Conservation (phyloP, 2,888 invertebrate species). For the Panzeria rudis region DNA sequence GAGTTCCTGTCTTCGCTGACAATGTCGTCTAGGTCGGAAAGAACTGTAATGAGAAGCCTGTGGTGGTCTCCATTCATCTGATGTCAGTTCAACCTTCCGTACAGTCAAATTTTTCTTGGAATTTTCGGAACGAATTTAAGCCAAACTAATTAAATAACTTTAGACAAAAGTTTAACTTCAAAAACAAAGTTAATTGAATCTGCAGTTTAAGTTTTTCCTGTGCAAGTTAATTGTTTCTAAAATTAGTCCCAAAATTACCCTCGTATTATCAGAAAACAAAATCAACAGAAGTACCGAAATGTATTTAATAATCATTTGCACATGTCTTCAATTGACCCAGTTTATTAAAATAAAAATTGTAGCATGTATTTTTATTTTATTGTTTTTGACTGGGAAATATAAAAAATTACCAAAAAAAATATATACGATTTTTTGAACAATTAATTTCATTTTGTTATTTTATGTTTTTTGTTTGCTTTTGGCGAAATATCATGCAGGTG, state of each 20-base stretch:
- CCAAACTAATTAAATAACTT: too few relatives aligned
- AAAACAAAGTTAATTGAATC: too few relatives aligned
- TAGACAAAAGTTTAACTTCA: too few relatives aligned
- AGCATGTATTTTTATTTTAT: conserved; percentile 34
- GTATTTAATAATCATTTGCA: conserved; percentile 58
- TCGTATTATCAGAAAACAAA: not conserved
- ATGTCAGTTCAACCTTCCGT: too few relatives aligned
- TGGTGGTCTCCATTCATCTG: too few relatives aligned
- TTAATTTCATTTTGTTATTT: conserved; percentile 37
- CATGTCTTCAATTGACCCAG: conserved; percentile 72
- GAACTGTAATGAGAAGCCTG: too few relatives aligned
- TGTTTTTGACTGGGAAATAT: conserved; percentile 37
- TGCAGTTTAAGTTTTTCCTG: too few relatives aligned
- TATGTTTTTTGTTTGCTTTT: conserved; percentile 21
- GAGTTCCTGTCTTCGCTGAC: too few relatives aligned
- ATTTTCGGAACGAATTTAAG: too few relatives aligned
- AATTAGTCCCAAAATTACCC: not conserved
- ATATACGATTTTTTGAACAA: conserved; percentile 1
- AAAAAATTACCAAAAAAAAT: not conserved
- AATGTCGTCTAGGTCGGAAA: too few relatives aligned
- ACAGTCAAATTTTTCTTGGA: too few relatives aligned
- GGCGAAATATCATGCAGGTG: conserved; percentile 37
- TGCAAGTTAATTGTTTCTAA: too few relatives aligned
- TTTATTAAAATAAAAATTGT: conserved; percentile 43
- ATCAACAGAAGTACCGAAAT: conserved; percentile 4